Percentiles rank a stretch among this genome's conserved stretches.
Conservation (phyloP, 2,888 invertebrate species). For the Tenthredo mesomela region DNA sequence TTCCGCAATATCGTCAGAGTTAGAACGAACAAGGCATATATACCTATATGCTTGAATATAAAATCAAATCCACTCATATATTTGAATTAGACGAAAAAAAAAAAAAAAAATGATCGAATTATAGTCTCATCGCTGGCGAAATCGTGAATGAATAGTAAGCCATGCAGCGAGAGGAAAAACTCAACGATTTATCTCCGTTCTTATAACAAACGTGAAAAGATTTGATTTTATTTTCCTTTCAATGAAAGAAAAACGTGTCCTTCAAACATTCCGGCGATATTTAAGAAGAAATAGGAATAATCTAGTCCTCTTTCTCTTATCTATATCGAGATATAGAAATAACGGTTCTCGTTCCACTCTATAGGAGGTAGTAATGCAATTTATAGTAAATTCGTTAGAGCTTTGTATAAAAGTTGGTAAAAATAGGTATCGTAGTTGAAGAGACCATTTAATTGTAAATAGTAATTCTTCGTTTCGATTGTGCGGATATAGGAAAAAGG, state of each 20-base stretch:
- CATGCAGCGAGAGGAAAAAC: too few relatives aligned
- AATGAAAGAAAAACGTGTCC: neutral
- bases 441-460: neutral
- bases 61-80: neutral
- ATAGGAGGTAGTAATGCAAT: neutral
- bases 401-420: neutral
- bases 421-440: neutral
- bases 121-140: neutral
- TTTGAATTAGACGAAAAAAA: neutral
- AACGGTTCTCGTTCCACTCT: neutral
- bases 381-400: neutral
- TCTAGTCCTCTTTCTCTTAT: neutral
- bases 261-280: neutral
- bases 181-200: neutral
- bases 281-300: neutral
- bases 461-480: neutral
- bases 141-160: neutral
- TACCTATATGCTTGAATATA: too few relatives aligned
- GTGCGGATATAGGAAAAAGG: neutral
- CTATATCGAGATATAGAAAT: neutral
- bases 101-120: neutral
- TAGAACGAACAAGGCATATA: conserved; percentile 11
- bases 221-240: neutral
- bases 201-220: neutral
- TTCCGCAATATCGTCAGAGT: conserved; percentile 40